Conservation (phyloP, 1,140 invertebrate genomes). For the Drosophila prosaltans region DNA sequence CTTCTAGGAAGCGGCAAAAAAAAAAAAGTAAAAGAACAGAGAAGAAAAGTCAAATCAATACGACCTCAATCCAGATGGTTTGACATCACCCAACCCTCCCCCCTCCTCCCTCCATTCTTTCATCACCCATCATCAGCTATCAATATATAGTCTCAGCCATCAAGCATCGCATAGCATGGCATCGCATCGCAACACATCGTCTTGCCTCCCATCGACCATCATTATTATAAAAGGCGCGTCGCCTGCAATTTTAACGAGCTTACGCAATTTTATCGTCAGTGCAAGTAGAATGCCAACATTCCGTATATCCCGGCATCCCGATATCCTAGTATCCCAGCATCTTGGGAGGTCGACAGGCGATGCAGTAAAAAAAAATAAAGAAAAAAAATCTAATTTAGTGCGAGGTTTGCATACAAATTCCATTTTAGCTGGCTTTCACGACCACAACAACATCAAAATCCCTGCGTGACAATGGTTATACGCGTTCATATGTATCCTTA, state of each 20-base stretch:
- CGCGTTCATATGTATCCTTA: constrained; percentile 26
- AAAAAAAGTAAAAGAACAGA: background rate
- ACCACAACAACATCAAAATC: constrained; percentile 25
- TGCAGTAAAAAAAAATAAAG: constrained; percentile 60
- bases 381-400: constrained; percentile 82
- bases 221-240: constrained; percentile 76
- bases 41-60: constrained; percentile 66
- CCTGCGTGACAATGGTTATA: constrained; percentile 60
- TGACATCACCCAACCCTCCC: background rate
- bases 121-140: constrained; percentile 5
- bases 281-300: constrained; percentile 35
- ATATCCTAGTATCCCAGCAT: constrained; percentile 45
- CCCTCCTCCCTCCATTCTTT: constrained; percentile 22
- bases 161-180: constrained; percentile 17
- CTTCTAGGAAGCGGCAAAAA: constrained; percentile 16
- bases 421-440: constrained; percentile 3
- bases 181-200: background rate
- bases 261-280: constrained; percentile 71
- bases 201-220: constrained; percentile 39
- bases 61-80: background rate
- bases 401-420: constrained; percentile 82
- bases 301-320: constrained; percentile 23
- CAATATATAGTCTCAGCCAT: constrained; percentile 26
- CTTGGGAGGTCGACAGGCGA: constrained; percentile 52
- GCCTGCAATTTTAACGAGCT: constrained; percentile 80